Base-by-base conservation (phyloP, 2,797 vertebrate species). In the Typhlichthys eigenmanni region DNA sequence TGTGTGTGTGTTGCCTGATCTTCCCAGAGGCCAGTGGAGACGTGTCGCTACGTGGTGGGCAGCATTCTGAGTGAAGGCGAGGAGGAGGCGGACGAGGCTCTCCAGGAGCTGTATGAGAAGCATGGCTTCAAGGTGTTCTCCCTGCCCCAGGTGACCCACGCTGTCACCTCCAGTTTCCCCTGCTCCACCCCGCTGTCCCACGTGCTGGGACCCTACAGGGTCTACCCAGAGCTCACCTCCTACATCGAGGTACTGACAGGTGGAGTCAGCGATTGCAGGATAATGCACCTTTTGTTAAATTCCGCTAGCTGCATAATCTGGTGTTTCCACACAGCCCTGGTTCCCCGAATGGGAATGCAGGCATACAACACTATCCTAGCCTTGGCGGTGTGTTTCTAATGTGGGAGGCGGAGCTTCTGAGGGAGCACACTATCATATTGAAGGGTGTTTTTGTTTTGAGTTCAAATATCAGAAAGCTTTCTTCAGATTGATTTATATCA, bases 51-150 rank as follows among this genome's bases (percentile, higher is more conserved):
- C 0, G 87, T 90, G 0, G 95, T 96, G 49, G 97, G 97, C 86
- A 96, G 95, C 58, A 89, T 99, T 85, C 88, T 99, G 78, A 94
- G 94, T 0, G 96, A 98, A 81, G 96, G 96, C 0, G 95, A 96
- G 0, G 86, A 92, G 55, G 89, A 91, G 47, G 95, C 94, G 0
- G 90, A 94, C 0, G 88, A 92, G 13, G 94, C 95, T 53, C 89
- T 96, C 71, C 88, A 94, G 85, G 90, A 92, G 55, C 87, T 91
- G 50, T 98, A 96, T 32, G 93, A 96, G 87, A 95, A 94, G 74
- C 95, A 91, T 29, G 95, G 96, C 79, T 99, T 97, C 88, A 95
- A 93, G 85, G 88, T 98, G 74, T 95, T 96, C 87, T 94, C 92
- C 60, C 92, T 98, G 74, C 97, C 97, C 0, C 94, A 95, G 75